Conservation (phyloP, 2,113 vertebrate genomes). For the Lasiurus borealis region DNA sequence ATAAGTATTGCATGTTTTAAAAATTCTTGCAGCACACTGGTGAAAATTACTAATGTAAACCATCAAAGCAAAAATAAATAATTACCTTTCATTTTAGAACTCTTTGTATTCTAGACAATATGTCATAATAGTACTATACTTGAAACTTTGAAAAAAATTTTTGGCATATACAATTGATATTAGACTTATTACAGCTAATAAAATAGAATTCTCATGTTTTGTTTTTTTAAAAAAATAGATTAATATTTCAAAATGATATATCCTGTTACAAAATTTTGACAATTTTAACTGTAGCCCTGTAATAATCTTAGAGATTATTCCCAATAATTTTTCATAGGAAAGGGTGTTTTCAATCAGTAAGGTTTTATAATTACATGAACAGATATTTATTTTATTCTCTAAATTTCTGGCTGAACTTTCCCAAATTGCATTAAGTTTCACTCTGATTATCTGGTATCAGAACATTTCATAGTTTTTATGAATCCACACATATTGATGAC, state of each 20-base stretch:
- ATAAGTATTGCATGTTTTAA: neutral
- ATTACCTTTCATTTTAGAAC: constrained; percentile 49
- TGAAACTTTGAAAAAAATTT: neutral
- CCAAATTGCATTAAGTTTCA: neutral
- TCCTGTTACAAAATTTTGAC: neutral
- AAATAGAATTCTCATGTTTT: neutral
- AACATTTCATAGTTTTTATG: constrained; percentile 31
- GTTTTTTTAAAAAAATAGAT: neutral
- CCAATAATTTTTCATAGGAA: constrained; percentile 34
- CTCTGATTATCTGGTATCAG: constrained; percentile 26
- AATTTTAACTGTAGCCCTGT: neutral
- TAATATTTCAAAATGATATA: neutral
- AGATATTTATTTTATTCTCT: neutral
- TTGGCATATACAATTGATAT: neutral
- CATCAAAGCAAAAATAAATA: constrained; percentile 31
- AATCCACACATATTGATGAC: neutral
- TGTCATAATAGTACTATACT: neutral
- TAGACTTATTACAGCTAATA: neutral
- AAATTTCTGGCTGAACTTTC: constrained; percentile 11
- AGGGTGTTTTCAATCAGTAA: neutral
- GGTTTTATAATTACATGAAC: neutral
- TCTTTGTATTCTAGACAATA: neutral
- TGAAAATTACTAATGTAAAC: neutral
- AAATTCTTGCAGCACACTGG: neutral
- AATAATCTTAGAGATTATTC: constrained; percentile 48